These are phyloP conservation scores for Aulostomus chinensis DNA, from an alignment of 2,797 vertebrate species.

Conservation along the genomic window DNA sequence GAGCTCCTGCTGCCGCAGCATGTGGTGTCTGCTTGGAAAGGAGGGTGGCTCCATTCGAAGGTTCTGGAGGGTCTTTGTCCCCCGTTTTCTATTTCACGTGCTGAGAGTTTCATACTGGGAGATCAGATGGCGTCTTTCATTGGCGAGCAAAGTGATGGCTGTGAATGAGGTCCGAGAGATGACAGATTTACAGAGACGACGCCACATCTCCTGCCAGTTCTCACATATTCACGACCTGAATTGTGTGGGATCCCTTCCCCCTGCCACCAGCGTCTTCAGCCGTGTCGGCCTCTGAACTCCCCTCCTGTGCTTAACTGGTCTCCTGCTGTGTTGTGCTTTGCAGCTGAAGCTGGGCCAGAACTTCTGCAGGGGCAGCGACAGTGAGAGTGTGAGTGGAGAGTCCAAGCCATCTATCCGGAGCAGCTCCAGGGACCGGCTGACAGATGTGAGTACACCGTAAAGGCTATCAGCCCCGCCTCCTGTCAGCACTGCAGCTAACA, in stretches of 20 bases:
- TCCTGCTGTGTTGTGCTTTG: slow-evolving; percentile 48
- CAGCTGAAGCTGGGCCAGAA: slow-evolving; percentile 93
- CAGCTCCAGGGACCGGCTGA: slow-evolving; percentile 90
- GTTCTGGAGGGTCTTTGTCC: slow-evolving; percentile 68
- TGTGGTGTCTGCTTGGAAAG: slow-evolving; percentile 69
- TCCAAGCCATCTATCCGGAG: slow-evolving; percentile 89
- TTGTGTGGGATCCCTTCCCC: slow-evolving; percentile 39
- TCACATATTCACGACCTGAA: slow-evolving; percentile 65
- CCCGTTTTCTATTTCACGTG: slow-evolving; percentile 54
- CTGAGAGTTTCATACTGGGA: slow-evolving; percentile 67
- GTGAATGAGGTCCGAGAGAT: slow-evolving; percentile 61
- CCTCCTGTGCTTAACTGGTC: slow-evolving; percentile 40
- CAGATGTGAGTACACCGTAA: slow-evolving; percentile 84
- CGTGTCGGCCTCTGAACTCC: background rate
- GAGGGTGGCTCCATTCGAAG: slow-evolving; percentile 70
- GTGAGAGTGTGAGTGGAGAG: slow-evolving; percentile 86
- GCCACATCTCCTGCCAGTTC: slow-evolving; percentile 58
- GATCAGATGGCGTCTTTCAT: slow-evolving; percentile 75
- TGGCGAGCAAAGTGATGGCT: slow-evolving; percentile 59
- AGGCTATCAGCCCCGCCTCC: background rate
- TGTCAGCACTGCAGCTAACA: too few relatives aligned
- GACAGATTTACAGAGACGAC: slow-evolving; percentile 70
- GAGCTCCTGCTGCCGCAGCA: slow-evolving; percentile 74
- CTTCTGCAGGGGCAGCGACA: slow-evolving; percentile 92
- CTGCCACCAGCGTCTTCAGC: slow-evolving; percentile 25